phyloP scores from a whole-genome alignment of 2,888 invertebrate species.

The Galerucella pusilla region DNA sequence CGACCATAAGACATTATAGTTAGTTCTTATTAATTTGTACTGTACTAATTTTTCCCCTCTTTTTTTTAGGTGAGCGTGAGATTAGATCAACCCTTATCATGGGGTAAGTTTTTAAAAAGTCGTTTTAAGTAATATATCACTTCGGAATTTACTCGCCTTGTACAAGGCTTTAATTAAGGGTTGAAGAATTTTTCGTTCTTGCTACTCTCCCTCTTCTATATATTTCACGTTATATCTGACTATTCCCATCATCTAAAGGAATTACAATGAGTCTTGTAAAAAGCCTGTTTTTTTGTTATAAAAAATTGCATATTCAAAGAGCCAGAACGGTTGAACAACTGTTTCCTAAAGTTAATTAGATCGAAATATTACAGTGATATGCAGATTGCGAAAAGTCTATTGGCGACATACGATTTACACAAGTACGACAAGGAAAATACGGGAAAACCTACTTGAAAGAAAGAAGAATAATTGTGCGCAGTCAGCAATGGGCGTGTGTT shows the following conservation, averaged over 20 bases:
- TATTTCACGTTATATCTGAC: background rate
- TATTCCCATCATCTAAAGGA: constrained; percentile 18
- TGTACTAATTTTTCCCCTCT: background rate
- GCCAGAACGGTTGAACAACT: too few species aligned
- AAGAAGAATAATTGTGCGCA: too few species aligned
- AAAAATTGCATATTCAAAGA: too few species aligned
- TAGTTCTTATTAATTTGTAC: background rate
- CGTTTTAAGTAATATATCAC: constrained; percentile 29
- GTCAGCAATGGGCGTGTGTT: too few species aligned
- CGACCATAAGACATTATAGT: too few species aligned
- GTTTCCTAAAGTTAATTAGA: too few species aligned
- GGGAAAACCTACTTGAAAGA: too few species aligned
- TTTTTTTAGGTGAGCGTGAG: constrained; percentile 6
- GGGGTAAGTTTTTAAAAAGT: constrained; percentile 27
- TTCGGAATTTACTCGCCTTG: constrained; percentile 19
- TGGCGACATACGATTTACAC: too few species aligned
- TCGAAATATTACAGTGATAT: too few species aligned
- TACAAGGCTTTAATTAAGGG: constrained; percentile 29
- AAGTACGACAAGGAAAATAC: too few species aligned
- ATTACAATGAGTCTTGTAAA: background rate
- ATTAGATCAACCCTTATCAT: constrained; percentile 21
- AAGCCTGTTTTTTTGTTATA: too few species aligned
- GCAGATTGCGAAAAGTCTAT: too few species aligned
- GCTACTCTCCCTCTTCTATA: background rate
- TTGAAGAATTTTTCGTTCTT: constrained; percentile 23